Base-by-base conservation (phyloP, 2,888 invertebrate species). In the Blera fallax region DNA sequence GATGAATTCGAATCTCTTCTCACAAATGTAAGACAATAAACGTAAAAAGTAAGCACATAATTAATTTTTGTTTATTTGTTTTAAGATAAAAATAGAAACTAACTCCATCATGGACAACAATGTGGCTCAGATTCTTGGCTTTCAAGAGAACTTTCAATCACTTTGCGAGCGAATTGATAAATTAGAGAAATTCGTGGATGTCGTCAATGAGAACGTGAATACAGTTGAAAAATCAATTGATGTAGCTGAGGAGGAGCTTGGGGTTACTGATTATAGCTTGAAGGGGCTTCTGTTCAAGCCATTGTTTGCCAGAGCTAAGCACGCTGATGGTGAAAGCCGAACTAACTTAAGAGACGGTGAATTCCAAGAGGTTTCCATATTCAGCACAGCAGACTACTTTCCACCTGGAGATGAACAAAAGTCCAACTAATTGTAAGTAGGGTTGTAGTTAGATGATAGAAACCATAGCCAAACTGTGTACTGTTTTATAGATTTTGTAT, bases 1-100 rank as follows among this genome's bases (percentile, higher is more conserved):
- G 95, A 95, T 90, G 95, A 95, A 90, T 93, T 95, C 85, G 94
- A 94, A 87, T 94, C 94, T 87, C 93, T 95, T 54, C 89, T 95
- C 34, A 93, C 94, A 85, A 94, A 94, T 90, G 93, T 95, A 82
- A 92, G 93, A 43, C 37, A n/a, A 88, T 34, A 10, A 18, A 29
- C 6, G 3, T 2, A 40, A 16, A 24, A 40, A 14, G 14, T 62
- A 29, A 10, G 1, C 3, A 29, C 24, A 2, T 3, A 29, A 11
- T 10, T 10, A 32, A 7, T 40, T 67, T 14, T 11, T 37, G n/a
- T 8, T n/a, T 27, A 16, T 11, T 50, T 18, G 2, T 24, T 34
- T 52, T 6, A 27, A 92, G 92, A 90, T 91, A 34, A 90, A 91
- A 56, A 90, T 89, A 1, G 91, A 91, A 87, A 89, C 90, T 1